Evolutionary conservation across 2,113 vertebrate species (phyloP), one percentile per base, ranked within the genome.

Genomic region (Delphinapterus leucas): DNA sequence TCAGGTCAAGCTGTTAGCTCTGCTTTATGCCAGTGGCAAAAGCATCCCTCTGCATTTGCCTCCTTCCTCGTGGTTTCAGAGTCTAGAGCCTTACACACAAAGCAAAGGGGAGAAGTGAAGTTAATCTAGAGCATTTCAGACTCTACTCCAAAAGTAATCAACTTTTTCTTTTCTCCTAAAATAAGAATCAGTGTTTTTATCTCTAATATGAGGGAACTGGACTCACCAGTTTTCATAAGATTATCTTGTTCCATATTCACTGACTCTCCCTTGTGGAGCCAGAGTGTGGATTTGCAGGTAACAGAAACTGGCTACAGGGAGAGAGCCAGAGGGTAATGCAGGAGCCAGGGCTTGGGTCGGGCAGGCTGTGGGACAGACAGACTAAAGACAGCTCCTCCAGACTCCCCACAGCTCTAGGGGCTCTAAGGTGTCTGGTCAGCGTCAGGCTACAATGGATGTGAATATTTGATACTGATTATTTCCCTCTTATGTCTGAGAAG

Each of bases 401-500:
- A 36, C 33, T 38, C 20, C 74, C 63, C 38, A 49, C 4, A 33
- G 14, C 68, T 65, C 33, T n/a, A 71, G 41, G 25, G 23, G 3
- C 11, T 60, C 41, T 61, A 38, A 25, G 15, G 4, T 1, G 17
- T 13, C 79, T 26, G 11, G 28, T 11, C 41, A 71, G 14, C 38
- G 53, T 33, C n/a, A 49, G 73, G 11, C n/a, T 86, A 9, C 3
- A 63, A 9, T 49, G 14, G 13, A 55, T 49, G 2, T 61, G 38
- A 82, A 47, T 84, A 1, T 68, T 71, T 67, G 28, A 28, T n/a
- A 38, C 20, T 6, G 20, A 58, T 63, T 88, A 47, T 80, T 74
- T 89, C 60, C 84, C 33, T 88, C 61, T 88, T 96, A 25, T 84
- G 88, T 83, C 84, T 60, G 10, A 90, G 49, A 63, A 80, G n/a